Base-by-base conservation (phyloP, 2,113 vertebrate genomes). In the Dunckerocampus dactyliophorus region DNA sequence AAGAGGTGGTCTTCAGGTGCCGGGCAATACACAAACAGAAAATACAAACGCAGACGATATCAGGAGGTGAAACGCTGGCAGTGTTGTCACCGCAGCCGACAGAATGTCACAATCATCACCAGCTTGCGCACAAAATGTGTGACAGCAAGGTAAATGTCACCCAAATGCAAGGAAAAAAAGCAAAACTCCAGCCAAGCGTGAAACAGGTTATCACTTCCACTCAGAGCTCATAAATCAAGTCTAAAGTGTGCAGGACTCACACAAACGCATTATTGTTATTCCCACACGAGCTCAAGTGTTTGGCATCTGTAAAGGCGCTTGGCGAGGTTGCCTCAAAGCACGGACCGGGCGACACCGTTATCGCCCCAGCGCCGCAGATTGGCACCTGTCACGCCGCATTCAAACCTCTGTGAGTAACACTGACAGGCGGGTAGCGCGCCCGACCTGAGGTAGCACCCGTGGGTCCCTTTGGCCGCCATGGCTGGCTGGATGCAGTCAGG, bases 321-420 rank as follows among this genome's bases (percentile, higher is more conserved):
- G 72, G 63, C 17, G 12, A 63, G 64, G 80, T 69, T 15, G 71
- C 76, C 81, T 66, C 53, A 8, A 43, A 81, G 75, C 65, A 37
- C 56, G 34, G 65, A 47, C 51, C 1, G 69, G 53, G 54, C 56
- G 79, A 75, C 82, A 62, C 81, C 52, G 72, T 83, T 79, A 84
- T 75, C 76, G 59, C 53, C 54, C 0, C 0, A 61, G 66, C 63
- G 42, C 81, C 47, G 16, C 61, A 66, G 86, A 88, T 65, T 89
- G 88, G 79, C 80, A 87, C 87, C 86, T 91, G 88, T 89, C 86
- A 89, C 43, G 22, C 4, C 47, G 19, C 54, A 74, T 84, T 74
- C 68, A 63, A 55, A 58, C 46, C 65, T 65, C 68, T 58, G 67
- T 73, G 81, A 86, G 77, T 84, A 87, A 88, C 83, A 49, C 62